Evolutionary conservation across 2,797 vertebrate species (phyloP).

Genomic region (Rousettus madagascariensis): DNA sequence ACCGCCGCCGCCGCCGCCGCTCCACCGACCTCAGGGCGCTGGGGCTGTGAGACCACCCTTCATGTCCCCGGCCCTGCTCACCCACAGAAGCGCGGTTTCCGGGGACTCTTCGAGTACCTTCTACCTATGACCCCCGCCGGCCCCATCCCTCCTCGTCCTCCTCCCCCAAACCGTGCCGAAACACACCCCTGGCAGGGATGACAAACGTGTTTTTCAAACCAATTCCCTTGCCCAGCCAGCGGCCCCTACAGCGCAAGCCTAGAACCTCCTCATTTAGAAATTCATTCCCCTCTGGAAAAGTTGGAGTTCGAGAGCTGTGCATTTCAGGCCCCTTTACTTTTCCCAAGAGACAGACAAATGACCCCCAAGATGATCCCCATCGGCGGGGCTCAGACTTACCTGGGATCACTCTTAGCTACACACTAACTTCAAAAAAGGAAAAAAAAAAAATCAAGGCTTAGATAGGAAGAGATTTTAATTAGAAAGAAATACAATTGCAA

Average conservation of each 20-base stretch:
- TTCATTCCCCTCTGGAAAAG: constrained; percentile 34
- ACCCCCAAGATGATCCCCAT: background rate
- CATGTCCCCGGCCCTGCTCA: background rate
- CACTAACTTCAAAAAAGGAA: background rate
- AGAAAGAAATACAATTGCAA: background rate
- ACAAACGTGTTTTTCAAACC: background rate
- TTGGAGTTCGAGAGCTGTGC: background rate
- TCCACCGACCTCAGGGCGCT: background rate
- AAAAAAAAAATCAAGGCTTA: background rate
- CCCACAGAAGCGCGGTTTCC: background rate
- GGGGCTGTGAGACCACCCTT: background rate
- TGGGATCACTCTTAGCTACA: background rate
- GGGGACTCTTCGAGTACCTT: background rate
- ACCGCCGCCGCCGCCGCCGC: background rate
- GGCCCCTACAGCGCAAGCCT: background rate
- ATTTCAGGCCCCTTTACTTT: background rate
- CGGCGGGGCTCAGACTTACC: background rate
- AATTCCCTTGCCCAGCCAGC: background rate
- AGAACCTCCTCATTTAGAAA: background rate
- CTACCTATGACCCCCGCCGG: background rate
- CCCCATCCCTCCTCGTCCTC: background rate
- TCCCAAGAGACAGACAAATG: background rate
- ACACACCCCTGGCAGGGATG: background rate
- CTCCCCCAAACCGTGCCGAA: background rate
- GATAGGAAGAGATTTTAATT: background rate